These are phyloP conservation scores for Peromyscus nudipes DNA, from an alignment of 2,797 vertebrate species.

Conservation along the genomic window DNA sequence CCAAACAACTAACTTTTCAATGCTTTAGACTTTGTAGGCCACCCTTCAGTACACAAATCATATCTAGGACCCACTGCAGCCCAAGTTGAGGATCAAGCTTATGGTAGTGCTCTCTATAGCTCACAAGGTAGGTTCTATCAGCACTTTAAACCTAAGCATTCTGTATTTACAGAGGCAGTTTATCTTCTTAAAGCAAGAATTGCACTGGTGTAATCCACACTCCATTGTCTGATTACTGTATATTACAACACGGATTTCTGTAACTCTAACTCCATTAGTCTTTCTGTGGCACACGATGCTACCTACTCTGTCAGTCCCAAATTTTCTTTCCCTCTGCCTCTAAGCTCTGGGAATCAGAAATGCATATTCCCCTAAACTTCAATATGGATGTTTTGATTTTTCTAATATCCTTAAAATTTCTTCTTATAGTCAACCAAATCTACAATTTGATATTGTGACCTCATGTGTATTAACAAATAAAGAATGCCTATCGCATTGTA, in stretches of 20 bases:
- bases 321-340: background rate
- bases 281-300: background rate
- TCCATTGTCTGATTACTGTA: background rate
- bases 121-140: background rate
- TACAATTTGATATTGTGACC: slow-evolving; percentile 1
- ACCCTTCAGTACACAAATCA: background rate
- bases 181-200: background rate
- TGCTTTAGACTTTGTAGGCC: background rate
- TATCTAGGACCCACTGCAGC: background rate
- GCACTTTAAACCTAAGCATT: background rate
- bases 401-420: slow-evolving; percentile 12
- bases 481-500: background rate
- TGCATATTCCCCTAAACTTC: background rate
- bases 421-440: slow-evolving; percentile 2
- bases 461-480: slow-evolving; percentile 24
- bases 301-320: background rate
- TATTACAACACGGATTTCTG: background rate
- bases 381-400: background rate
- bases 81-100: background rate
- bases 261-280: background rate
- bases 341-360: background rate
- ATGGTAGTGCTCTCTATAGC: background rate
- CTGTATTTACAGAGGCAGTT: background rate
- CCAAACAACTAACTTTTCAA: background rate
- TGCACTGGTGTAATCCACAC: background rate